Evolutionary conservation across 1,140 invertebrate species (phyloP), one percentile per base, ranked within the genome.

Genomic region (Bombus balteatus): DNA sequence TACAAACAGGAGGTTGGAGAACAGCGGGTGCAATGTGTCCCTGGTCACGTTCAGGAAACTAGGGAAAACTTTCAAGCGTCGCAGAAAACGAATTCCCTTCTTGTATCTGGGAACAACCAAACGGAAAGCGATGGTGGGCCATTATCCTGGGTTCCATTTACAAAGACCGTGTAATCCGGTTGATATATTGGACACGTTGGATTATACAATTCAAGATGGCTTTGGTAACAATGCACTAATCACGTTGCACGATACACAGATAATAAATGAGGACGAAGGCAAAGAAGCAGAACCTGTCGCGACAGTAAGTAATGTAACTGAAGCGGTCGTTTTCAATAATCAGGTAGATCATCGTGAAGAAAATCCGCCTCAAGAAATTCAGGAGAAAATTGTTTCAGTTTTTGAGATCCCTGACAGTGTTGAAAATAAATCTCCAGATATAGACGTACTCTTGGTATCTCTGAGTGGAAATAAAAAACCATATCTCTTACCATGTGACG

Each of bases 1-100:
- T 3, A 15, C 22, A 0, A 39, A 2, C 25, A 28, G 25, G 4
- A 41, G 8, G 2, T 1, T 43, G 13, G 22, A 25, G 1, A 18
- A 37, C 25, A 28, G 2, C 6, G 18, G 41, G n/a, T 0, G n/a
- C 10, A 66, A 2, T 9, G 0, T 3, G 37, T 32, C 28, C 32
- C 0, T 74, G 10, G 76, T 90, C 13, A 18, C 43, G 32, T 91
- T 91, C 65, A 88, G 18, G 41, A 91, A 91, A 41, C 47, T 90
- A 22, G 89, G 89, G 1, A 91, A 72, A 57, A 70, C 87, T 15
- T 59, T n/a, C 41, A 90, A 83, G 25, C 68, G 53, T 6, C 8
- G 15, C 28, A 86, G 73, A 32, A 81, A 66, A 39, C 57, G 28
- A 22, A 9, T 22, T 22, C 39, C 0, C 0, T 85, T 81, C n/a